Base-by-base conservation (phyloP, 2,888 invertebrate species). In the Oscheius onirici region DNA sequence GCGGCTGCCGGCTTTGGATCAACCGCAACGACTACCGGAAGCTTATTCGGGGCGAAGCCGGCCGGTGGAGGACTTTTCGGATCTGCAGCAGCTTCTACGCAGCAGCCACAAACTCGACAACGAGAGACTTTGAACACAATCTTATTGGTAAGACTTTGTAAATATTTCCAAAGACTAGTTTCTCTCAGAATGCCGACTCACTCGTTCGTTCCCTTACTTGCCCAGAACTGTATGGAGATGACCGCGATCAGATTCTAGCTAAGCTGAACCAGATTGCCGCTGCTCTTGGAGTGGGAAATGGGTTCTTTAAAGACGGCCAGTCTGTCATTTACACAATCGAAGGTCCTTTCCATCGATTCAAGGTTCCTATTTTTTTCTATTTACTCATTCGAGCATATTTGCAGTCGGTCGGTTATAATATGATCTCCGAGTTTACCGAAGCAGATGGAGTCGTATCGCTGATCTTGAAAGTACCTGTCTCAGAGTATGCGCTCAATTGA, bases 331-430 rank as follows among this genome's bases (percentile, higher is more conserved):
- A 77, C 69, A 69, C 69, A 15, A 58, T 63, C 51, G 77, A 81
- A 43, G 97, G 97, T 88, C 94, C 94, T 0, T 92, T 95, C 61
- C 96, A 95, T 86, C 91, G 94, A 52, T 95, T 97, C 88, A 97
- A 96, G 88, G 90, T 89, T n/a, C n/a, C n/a, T n/a, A n/a, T n/a
- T n/a, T n/a, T n/a, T n/a, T n/a, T n/a, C n/a, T n/a, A n/a, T n/a
- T n/a, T n/a, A n/a, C n/a, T n/a, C n/a, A n/a, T n/a, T n/a, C n/a
- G n/a, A n/a, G n/a, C n/a, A n/a, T n/a, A n/a, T 44, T 51, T 41
- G 75, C 34, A 89, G 90, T 93, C 95, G 0, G 93, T 97, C 67
- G 95, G 95, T 0, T 97, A 97, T 88, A 94, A 93, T 80, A 92
- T 93, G 22, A 91, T 96, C 79, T 94, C 95, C 0, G 92, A 92